Percentiles rank a stretch among this genome's conserved stretches.
phyloP scores from a whole-genome alignment of 2,888 invertebrate species.

The Phaedon cochleariae region DNA sequence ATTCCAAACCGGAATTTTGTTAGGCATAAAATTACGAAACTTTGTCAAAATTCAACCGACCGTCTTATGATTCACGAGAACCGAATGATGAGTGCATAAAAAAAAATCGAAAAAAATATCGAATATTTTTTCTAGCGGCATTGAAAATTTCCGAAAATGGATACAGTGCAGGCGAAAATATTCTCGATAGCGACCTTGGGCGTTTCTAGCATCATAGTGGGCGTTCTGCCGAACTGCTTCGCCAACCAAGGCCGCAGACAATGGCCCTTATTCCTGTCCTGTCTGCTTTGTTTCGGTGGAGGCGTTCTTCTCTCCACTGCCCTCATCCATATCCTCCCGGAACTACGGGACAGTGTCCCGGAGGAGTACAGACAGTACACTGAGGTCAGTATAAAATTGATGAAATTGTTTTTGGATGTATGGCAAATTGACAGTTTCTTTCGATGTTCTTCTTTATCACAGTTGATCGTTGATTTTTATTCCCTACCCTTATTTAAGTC shows the following conservation, averaged over 20 bases:
- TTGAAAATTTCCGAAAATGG: constrained; percentile 31
- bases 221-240: constrained; percentile 74
- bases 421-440: too few relatives aligned
- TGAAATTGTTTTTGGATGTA: too few relatives aligned
- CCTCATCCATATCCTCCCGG: constrained; percentile 82
- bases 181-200: constrained; percentile 74
- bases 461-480: too few relatives aligned
- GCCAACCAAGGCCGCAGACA: constrained; percentile 67
- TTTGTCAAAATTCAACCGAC: too few relatives aligned
- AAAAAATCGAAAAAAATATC: too few relatives aligned
- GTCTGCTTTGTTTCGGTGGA: constrained; percentile 80
- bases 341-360: constrained; percentile 68
- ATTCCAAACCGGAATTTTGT: too few relatives aligned
- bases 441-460: too few relatives aligned
- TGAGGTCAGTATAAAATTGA: constrained; percentile 59
- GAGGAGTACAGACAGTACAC: constrained; percentile 64
- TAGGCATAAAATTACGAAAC: too few relatives aligned
- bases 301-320: constrained; percentile 82
- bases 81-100: too few relatives aligned
- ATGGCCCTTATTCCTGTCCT: constrained; percentile 72
- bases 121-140: too few relatives aligned
- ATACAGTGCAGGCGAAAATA: constrained; percentile 64
- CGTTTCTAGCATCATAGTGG: constrained; percentile 73
- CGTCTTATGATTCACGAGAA: too few relatives aligned
- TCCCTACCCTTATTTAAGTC: too few relatives aligned